phyloP scores from a whole-genome alignment of 1,140 invertebrate genomes.

The Danaus plexippus region DNA sequence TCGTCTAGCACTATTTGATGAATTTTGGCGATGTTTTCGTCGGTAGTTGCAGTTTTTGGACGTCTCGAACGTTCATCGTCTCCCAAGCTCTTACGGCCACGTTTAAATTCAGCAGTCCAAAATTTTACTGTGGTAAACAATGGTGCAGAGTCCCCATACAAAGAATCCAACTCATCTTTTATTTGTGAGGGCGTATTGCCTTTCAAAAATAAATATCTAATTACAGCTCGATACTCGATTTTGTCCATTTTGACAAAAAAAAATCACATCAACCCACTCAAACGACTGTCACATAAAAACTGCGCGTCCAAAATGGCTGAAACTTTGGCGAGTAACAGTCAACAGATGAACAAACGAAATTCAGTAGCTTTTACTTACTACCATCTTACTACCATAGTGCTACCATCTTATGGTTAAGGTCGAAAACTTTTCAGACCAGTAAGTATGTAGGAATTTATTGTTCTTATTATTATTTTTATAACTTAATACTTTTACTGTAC shows the following conservation, averaged over 20 bases:
- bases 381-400: too few relatives aligned
- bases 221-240: background rate
- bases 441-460: too few relatives aligned
- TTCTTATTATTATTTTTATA: too few relatives aligned
- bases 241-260: background rate
- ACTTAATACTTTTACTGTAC: too few relatives aligned
- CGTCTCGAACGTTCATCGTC: slow-evolving; percentile 26
- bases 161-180: slow-evolving; percentile 10
- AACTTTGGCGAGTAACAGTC: too few relatives aligned
- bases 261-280: background rate
- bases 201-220: slow-evolving; percentile 11
- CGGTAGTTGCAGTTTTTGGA: slow-evolving; percentile 22
- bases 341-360: too few relatives aligned
- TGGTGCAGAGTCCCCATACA: slow-evolving; percentile 38
- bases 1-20: slow-evolving; percentile 22
- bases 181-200: slow-evolving; percentile 22
- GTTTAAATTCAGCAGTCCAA: slow-evolving; percentile 44
- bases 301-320: background rate
- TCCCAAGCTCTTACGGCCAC: slow-evolving; percentile 31
- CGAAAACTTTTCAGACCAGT: slow-evolving; percentile 7
- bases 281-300: slow-evolving; percentile 1
- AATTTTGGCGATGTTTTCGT: slow-evolving; percentile 19
- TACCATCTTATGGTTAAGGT: background rate
- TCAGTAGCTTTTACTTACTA: too few relatives aligned
- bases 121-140: slow-evolving; percentile 28